Percentiles rank a stretch among this genome's conserved stretches.
Conservation (phyloP, 2,888 invertebrate genomes). For the Eilema caniola region DNA sequence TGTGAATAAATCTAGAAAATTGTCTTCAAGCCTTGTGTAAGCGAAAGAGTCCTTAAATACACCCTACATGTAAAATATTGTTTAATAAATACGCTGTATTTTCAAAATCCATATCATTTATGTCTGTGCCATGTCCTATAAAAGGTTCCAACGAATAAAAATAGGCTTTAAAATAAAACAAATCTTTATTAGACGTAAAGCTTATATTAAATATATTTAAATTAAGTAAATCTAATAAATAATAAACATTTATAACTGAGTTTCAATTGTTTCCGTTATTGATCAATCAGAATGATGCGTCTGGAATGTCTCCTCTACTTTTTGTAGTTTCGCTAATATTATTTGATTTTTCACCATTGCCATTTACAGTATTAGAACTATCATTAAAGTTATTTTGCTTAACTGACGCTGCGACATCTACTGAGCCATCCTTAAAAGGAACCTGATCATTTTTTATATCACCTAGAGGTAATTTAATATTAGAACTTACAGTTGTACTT, state of each 20-base stretch:
- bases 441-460: not conserved
- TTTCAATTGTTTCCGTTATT: slow-evolving; percentile 29
- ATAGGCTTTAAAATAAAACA: slow-evolving; percentile 48
- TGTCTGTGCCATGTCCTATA: slow-evolving; percentile 45
- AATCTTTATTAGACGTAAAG: slow-evolving; percentile 49
- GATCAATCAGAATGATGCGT: not conserved
- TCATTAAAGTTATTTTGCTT: slow-evolving; percentile 19
- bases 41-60: slow-evolving; percentile 19
- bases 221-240: slow-evolving; percentile 45
- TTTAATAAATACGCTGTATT: slow-evolving; percentile 33
- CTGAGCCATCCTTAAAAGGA: slow-evolving; percentile 11
- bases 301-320: slow-evolving; percentile 44
- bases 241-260: slow-evolving; percentile 42
- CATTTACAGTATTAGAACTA: slow-evolving; percentile 17
- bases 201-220: slow-evolving; percentile 38
- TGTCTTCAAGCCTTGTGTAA: slow-evolving; percentile 23
- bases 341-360: not conserved
- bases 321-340: not conserved
- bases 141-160: slow-evolving; percentile 48
- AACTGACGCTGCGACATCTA: slow-evolving; percentile 9
- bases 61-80: slow-evolving; percentile 30
- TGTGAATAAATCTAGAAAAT: slow-evolving; percentile 25
- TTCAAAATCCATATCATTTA: slow-evolving; percentile 28
- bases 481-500: not conserved
- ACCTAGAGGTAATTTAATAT: not conserved